Conservation (phyloP, 2,888 invertebrate genomes). For the Platycnemis pennipes region DNA sequence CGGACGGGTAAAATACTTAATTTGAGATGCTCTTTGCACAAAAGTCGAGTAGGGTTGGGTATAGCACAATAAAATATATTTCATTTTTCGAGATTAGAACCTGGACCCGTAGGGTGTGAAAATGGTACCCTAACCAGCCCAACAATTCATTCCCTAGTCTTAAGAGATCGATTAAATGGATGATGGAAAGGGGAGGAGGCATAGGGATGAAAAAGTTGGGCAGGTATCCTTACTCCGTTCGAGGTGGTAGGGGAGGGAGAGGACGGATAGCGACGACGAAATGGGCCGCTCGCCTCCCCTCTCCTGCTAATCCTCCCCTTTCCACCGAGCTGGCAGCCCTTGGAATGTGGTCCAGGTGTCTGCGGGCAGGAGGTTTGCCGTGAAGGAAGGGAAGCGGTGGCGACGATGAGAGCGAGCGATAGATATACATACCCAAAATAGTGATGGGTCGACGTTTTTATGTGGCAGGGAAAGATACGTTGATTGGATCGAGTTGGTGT, state of each 20-base stretch:
- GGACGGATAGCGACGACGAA: background rate
- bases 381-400: background rate
- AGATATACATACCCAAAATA: background rate
- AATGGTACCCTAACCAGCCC: too few relatives aligned
- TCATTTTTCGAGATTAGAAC: too few relatives aligned
- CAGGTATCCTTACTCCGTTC: too few relatives aligned
- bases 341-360: conserved; percentile 58
- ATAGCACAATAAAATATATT: too few relatives aligned
- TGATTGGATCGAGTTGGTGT: background rate
- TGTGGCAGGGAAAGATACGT: background rate
- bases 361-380: background rate
- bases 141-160: too few relatives aligned
- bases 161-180: conserved; percentile 32
- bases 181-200: background rate
- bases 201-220: background rate
- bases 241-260: background rate
- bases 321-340: background rate
- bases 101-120: too few relatives aligned
- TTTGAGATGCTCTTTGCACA: too few relatives aligned
- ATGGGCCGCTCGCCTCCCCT: background rate
- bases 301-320: background rate
- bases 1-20: too few relatives aligned
- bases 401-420: background rate
- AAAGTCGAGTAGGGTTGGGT: too few relatives aligned
- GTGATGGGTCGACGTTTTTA: background rate